Percentiles rank a stretch among this genome's conserved stretches.
These are phyloP conservation scores for Aphyosemion australe DNA, from an alignment of 2,113 vertebrate genomes.

Conservation along the genomic window DNA sequence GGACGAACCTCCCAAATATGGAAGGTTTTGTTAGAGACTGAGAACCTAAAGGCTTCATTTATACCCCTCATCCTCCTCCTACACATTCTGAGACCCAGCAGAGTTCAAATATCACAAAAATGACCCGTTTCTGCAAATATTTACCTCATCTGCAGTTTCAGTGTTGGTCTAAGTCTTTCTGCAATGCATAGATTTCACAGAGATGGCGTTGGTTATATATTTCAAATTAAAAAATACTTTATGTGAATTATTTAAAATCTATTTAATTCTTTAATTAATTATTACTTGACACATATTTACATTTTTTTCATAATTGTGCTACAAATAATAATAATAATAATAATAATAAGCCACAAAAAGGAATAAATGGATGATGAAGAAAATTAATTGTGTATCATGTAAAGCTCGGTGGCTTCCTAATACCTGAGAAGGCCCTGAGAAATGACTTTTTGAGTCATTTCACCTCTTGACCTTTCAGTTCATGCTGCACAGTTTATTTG, in stretches of 20 bases:
- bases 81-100: not conserved
- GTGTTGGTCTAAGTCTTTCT: conserved; percentile 7
- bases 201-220: no score
- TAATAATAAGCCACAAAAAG: not conserved
- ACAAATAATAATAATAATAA: no score
- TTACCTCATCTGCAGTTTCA: not conserved
- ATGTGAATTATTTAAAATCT: no score
- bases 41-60: conserved; percentile 11
- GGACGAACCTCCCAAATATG: conserved; percentile 31
- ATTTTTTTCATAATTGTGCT: no score
- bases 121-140: conserved; percentile 19
- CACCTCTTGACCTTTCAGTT: not conserved
- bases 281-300: no score
- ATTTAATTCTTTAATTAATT: no score
- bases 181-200: not conserved
- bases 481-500: not conserved
- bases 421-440: not conserved
- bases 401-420: not conserved
- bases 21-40: conserved; percentile 27
- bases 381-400: not conserved
- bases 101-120: conserved; percentile 4
- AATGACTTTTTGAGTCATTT: not conserved
- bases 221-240: no score
- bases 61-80: conserved; percentile 24
- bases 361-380: not conserved